These are phyloP conservation scores for Pedetes capensis DNA, from an alignment of 2,113 vertebrate species.

Conservation along the genomic window DNA sequence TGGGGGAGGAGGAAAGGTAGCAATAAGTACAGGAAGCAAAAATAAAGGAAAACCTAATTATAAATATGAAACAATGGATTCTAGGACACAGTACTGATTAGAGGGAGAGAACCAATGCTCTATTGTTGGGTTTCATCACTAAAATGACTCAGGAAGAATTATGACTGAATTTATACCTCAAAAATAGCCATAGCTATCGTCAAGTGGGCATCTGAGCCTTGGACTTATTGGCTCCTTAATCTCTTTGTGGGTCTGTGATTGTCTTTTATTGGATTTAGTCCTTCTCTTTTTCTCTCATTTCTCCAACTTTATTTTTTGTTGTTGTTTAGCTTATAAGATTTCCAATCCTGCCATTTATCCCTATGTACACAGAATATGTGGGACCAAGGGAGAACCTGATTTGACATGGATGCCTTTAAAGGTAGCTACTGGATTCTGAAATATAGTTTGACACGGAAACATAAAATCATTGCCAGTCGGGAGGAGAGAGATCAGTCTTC, in stretches of 20 bases:
- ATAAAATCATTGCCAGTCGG: neutral
- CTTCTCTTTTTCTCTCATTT: neutral
- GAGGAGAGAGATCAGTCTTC: neutral
- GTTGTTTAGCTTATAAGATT: neutral
- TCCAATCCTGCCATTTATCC: neutral
- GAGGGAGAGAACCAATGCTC: neutral
- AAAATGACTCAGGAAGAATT: neutral
- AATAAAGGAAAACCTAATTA: neutral
- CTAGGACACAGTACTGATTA: neutral
- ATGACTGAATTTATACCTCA: neutral
- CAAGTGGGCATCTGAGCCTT: neutral
- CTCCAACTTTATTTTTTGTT: neutral
- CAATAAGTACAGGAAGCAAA: neutral
- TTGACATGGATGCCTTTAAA: neutral
- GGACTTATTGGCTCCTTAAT: no score
- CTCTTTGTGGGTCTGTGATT: neutral
- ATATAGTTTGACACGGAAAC: neutral
- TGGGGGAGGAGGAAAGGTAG: rapidly evolving
- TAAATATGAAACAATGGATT: neutral
- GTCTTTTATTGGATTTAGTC: neutral
- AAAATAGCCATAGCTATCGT: neutral
- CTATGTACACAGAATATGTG: neutral
- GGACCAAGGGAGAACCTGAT: neutral
- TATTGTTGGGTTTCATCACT: neutral
- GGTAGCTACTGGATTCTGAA: neutral